These are phyloP conservation scores for Rhagium mordax DNA, from an alignment of 2,888 invertebrate genomes.

Conservation along the genomic window DNA sequence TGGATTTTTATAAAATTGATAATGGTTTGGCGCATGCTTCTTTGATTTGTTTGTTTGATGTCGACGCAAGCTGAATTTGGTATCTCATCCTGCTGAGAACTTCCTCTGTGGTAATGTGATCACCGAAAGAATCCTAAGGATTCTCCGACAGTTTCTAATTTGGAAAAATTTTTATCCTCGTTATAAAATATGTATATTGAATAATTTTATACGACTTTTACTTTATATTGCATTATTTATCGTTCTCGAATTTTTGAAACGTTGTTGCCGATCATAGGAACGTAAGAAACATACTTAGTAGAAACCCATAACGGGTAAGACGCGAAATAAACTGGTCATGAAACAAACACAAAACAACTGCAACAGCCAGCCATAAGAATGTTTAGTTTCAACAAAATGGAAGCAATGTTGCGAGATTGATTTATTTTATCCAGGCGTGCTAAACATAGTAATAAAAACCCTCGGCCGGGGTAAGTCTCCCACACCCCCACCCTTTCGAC, in stretches of 20 bases:
- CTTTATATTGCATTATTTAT: background rate
- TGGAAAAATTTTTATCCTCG: too few species aligned
- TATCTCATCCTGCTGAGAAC: too few species aligned
- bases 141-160: too few species aligned
- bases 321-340: constrained; percentile 39
- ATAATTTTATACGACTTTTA: too few species aligned
- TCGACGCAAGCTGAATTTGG: too few species aligned
- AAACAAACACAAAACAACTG: constrained; percentile 40
- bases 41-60: too few species aligned
- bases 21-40: too few species aligned
- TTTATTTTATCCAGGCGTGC: constrained; percentile 47
- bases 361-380: constrained; percentile 41
- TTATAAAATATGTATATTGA: too few species aligned
- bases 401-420: constrained; percentile 49
- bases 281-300: background rate
- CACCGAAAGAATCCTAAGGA: too few species aligned
- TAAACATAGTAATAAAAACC: constrained; percentile 50
- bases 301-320: constrained; percentile 13
- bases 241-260: background rate
- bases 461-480: constrained; percentile 7
- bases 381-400: constrained; percentile 49
- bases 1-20: too few species aligned
- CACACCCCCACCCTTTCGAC: background rate
- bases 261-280: background rate
- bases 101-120: too few species aligned